Base-by-base conservation (phyloP, 2,113 vertebrate species). In the Tenebrosternarchus preto region DNA sequence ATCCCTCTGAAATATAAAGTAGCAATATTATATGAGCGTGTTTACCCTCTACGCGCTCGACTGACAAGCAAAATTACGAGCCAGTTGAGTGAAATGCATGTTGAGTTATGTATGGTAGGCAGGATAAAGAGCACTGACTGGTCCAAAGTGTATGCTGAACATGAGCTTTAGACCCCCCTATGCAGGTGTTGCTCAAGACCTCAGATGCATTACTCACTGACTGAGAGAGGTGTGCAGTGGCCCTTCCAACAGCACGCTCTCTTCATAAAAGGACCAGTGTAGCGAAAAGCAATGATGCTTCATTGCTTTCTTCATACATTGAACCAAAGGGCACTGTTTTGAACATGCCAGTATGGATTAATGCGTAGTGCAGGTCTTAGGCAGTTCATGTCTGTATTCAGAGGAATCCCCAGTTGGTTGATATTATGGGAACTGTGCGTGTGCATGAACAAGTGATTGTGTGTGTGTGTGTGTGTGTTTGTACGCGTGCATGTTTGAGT, bases 161-260 rank as follows among this genome's bases (percentile, higher is more conserved):
- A 19, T 36, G 20, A 61, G 73, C 17, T 1, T 46, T 59, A 50
- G 60, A 57, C 22, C 29, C 31, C 53, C 11, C 29, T 63, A 56
- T 56, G 57, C 55, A 76, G 57, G 25, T 46, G 39, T 46, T 11
- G 39, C 39, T 46, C 39, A 5, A 46, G 39, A 29, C 16, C 24
- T 29, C 70, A 24, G 27, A 67, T 29, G 39, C 70, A 78, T 22
- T 57, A 29, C 16, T 50, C 43, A 63, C 20, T 69, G 31, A 67
- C 56, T 66, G 39, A 83, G 69, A 71, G 56, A 22, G 29, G 17
- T n/a, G n/a, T 16, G n/a, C 17, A 64, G 63, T 36, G 29, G 71
- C 56, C 67, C 12, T 64, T 64, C 33, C 71, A 79, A 11, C 20
- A 39, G 53, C 31, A 24, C 70, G 5, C 7, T 56, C 24, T 61